Base-by-base conservation (phyloP, 2,113 vertebrate species). In the Tachysurus vachellii region DNA sequence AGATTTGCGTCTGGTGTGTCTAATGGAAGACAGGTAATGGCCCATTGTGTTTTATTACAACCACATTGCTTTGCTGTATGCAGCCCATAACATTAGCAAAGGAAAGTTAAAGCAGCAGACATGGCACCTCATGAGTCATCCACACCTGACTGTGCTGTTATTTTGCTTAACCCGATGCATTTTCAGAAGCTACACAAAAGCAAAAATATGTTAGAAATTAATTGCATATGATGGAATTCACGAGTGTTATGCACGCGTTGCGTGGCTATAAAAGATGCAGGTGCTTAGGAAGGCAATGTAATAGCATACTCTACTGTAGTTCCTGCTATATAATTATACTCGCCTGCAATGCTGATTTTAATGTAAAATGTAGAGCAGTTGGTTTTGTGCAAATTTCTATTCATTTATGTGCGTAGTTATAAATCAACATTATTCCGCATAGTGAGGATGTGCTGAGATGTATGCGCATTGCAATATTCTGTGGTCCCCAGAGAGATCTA, bases 1-100 rank as follows among this genome's bases (percentile, higher is more conserved):
- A 86, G 82, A 88, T 88, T 87, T 75, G 57, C 53, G 64, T 87
- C 61, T 85, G 70, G 26, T 85, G 23, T 87, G 68, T 85, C 87
- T 88, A 90, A 90, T 85, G 70, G 75, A 21, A 77, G 62, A 77
- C 89, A 88, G 87, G 85, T 88, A 88, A 90, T 59, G 85, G 61
- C 21, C 85, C 82, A 85, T 88, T 85, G 85, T 90, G 88, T 81
- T 85, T 85, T 87, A 87, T 83, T 77, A 87, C 84, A 85, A 61
- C 71, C 54, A 81, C 87, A 84, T 70, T 70, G 56, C 82, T 80
- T 82, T 42, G 66, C 83, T 81, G 82, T 86, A 57, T 82, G n/a
- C 53, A 80, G 73, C 53, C 81, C 73, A 44, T 82, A 80, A 83
- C 75, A 83, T 88, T 82, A 88, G 62, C 28, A 44, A 26, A 50